Conservation (phyloP, 1,140 invertebrate genomes). For the Formica selysi region DNA sequence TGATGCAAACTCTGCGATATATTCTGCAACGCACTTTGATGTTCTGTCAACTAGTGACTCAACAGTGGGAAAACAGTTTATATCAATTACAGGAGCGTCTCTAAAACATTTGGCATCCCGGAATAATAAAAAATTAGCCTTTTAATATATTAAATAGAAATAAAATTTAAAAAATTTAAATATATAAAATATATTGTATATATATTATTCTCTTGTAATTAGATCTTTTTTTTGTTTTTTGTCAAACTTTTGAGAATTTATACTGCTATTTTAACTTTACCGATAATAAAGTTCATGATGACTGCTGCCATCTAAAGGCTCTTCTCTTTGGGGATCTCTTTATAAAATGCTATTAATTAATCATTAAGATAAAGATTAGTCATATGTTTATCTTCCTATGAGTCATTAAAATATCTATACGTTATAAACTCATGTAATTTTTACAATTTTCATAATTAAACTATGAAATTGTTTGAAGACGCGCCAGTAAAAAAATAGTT, state of each 20-base stretch:
- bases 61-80: not conserved
- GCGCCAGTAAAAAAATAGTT: not conserved
- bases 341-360: not conserved
- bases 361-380: not conserved
- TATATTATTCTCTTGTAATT: not conserved
- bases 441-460: not conserved
- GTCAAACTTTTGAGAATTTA: too few relatives aligned
- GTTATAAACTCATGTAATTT: not conserved
- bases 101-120: not conserved
- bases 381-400: not conserved
- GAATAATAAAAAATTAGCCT: not conserved
- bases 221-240: not conserved
- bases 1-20: too few relatives aligned
- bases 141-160: not conserved
- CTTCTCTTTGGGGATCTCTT: not conserved
- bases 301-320: too few relatives aligned
- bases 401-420: not conserved
- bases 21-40: too few relatives aligned
- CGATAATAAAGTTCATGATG: too few relatives aligned
- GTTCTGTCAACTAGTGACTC: too few relatives aligned
- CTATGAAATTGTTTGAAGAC: not conserved
- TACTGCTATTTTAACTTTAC: too few relatives aligned
- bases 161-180: not conserved
- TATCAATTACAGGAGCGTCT: not conserved
- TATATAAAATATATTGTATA: not conserved